Base-by-base conservation (phyloP, 1,140 invertebrate species). In the Dufourea novaeangliae region DNA sequence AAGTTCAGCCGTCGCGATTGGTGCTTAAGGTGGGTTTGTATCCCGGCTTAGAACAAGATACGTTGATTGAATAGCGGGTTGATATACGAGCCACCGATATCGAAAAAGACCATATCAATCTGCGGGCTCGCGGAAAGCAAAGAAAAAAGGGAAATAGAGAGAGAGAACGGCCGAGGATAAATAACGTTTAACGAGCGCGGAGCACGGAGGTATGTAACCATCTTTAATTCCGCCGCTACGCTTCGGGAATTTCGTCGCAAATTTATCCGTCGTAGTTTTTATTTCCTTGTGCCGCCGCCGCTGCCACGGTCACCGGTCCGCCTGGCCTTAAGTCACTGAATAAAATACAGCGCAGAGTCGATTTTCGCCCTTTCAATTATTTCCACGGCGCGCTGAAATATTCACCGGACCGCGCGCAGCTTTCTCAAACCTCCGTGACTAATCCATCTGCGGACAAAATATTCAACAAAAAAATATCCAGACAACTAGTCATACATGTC, bases 11-110 rank as follows among this genome's bases (percentile, higher is more conserved):
- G 70, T 83, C 83, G 82, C 85, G 88, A 88, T 88, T 88, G 88
- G 87, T 87, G 83, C 87, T 89, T 87, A 88, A 85, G 86, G 77
- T 56, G 54, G 85, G 87, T 88, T 89, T 87, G 86, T 86, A 86
- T 66, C 85, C 72, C 46, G 80, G 83, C 82, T 88, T 89, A 87
- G 82, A 88, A 89, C 88, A 88, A 89, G 88, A 87, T 88, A 86
- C 83, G 82, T 87, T 89, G 88, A 89, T 89, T 89, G 88, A 89
- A 89, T 88, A 78, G 86, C 63, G 76, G n/a, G 77, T 84, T 88
- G 85, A 88, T 88, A 71, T 85, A 88, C 84, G 85, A 87, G 83
- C 76, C n/a, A 59, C 25, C 67, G 72, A 78, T 66, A 82, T 57
- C 72, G 63, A 79, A 82, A 83, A 88, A 86, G 69, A 79, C 59